These are phyloP conservation scores for Ranitomeya imitator DNA, from an alignment of 2,113 vertebrate genomes.

Conservation along the genomic window DNA sequence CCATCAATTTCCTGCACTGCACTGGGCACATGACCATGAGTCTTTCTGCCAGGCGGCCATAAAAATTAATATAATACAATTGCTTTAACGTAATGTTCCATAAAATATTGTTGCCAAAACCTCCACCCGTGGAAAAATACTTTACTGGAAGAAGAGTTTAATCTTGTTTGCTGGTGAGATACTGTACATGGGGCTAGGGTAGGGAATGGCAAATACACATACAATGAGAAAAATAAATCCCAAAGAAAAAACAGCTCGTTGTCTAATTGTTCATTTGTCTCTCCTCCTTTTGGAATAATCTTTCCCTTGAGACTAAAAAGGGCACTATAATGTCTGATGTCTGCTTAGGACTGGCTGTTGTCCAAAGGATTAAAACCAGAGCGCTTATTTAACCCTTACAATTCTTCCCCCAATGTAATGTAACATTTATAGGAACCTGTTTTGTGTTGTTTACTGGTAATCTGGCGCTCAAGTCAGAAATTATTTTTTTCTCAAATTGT, in stretches of 20 bases:
- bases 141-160: neutral
- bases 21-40: neutral
- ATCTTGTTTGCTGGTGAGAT: neutral
- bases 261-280: constrained; percentile 17
- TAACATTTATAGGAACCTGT: neutral
- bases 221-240: constrained; percentile 21
- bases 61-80: neutral
- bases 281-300: neutral
- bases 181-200: neutral
- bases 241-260: constrained; percentile 4
- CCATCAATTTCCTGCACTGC: neutral
- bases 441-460: neutral
- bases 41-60: neutral
- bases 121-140: neutral
- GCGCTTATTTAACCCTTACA: neutral
- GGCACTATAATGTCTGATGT: neutral
- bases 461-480: neutral
- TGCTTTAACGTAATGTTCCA: neutral
- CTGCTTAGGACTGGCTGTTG: neutral
- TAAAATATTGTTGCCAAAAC: neutral
- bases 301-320: neutral
- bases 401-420: neutral
- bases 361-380: constrained; percentile 10
- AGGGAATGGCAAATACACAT: neutral
- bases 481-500: no score